A percentile compares a stretch with the other conserved stretches of the same genome.
phyloP scores from a whole-genome alignment of 2,113 vertebrate species.

The Gasterosteus nipponicus region DNA sequence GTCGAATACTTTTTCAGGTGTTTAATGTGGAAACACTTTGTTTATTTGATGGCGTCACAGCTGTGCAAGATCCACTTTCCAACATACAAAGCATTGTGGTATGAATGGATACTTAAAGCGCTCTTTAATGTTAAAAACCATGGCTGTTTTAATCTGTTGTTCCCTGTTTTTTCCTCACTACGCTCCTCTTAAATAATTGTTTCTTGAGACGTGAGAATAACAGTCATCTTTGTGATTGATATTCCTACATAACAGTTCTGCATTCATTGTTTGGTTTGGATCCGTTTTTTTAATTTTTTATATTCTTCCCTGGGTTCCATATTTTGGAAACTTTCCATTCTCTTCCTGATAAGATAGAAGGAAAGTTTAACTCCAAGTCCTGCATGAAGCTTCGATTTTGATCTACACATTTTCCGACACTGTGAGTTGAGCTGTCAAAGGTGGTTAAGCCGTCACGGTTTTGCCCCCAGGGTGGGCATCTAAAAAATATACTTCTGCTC shows the following conservation, averaged over 20 bases:
- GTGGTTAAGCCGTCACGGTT: constrained; percentile 26
- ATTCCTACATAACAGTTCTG: background rate
- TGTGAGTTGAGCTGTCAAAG: constrained; percentile 43
- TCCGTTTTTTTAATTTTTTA: background rate
- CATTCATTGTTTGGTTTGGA: background rate
- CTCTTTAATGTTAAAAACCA: background rate
- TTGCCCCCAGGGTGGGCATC: constrained; percentile 29
- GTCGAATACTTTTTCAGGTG: background rate
- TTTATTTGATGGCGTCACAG: background rate
- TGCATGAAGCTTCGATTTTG: constrained; percentile 29
- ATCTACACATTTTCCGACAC: constrained; percentile 36
- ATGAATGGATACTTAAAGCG: background rate
- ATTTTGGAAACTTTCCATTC: background rate
- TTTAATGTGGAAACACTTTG: background rate
- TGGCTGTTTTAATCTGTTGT: background rate
- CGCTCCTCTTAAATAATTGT: background rate
- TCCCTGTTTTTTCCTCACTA: no score
- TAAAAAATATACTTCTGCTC: constrained; percentile 43
- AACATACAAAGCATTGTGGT: background rate
- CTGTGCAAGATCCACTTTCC: background rate
- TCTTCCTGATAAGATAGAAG: background rate
- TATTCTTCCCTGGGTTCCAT: background rate
- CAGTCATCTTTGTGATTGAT: background rate
- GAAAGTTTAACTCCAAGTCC: constrained; percentile 17
- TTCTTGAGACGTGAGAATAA: background rate